Conservation (phyloP, 2,888 invertebrate genomes). For the Chrysolina americana region DNA sequence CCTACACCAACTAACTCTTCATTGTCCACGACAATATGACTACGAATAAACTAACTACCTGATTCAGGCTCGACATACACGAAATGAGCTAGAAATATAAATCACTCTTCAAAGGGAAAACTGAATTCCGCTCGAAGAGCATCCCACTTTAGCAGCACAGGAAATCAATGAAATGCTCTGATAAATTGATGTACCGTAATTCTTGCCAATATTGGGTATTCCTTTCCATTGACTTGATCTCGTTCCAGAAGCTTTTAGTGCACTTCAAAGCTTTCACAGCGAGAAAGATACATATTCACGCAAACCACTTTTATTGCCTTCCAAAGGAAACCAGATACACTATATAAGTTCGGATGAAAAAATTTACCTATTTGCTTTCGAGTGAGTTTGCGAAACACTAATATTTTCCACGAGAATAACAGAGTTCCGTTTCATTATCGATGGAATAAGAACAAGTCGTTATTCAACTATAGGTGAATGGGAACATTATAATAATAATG, state of each 20-base stretch:
- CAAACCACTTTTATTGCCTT: conserved; percentile 1
- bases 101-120: not conserved
- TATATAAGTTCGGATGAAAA: not conserved
- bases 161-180: conserved; percentile 2
- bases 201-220: conserved; percentile 13
- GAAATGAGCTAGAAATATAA: not conserved
- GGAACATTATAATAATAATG: too few species aligned
- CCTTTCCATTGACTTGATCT: conserved; percentile 19
- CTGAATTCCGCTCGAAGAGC: not conserved
- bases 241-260: conserved; percentile 28
- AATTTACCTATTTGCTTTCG: not conserved
- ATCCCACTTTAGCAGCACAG: not conserved
- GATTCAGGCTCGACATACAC: too few species aligned
- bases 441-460: not conserved
- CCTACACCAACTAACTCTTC: too few species aligned
- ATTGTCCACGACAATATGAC: too few species aligned
- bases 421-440: not conserved
- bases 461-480: too few species aligned
- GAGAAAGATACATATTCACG: conserved; percentile 19
- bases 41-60: too few species aligned
- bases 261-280: conserved; percentile 24
- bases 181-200: conserved; percentile 5
- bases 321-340: conserved; percentile 15
- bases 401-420: not conserved
- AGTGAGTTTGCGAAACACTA: not conserved